phyloP scores from a whole-genome alignment of 2,888 invertebrate species.

The Erpobdella octoculata region DNA sequence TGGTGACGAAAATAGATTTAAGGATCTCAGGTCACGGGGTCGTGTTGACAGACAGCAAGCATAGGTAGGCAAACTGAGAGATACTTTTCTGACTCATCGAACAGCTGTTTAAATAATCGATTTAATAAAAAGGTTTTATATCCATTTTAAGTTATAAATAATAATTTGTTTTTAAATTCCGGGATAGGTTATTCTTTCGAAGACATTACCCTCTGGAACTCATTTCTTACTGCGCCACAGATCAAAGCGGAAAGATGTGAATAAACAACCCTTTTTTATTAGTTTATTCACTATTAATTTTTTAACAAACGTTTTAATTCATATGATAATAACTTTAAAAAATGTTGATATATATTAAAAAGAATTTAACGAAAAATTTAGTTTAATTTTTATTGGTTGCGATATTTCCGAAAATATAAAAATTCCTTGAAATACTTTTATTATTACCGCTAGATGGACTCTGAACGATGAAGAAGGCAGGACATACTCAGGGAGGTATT shows the following conservation, averaged over 20 bases:
- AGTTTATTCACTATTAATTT: neutral
- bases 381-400: too few species aligned
- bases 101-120: neutral
- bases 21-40: conserved; percentile 16
- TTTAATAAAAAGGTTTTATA: neutral
- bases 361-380: too few species aligned
- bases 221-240: conserved; percentile 20
- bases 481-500: conserved; percentile 7
- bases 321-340: neutral
- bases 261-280: neutral
- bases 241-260: conserved; percentile 6
- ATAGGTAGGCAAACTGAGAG: neutral
- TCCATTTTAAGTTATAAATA: neutral
- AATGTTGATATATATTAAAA: too few species aligned
- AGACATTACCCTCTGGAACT: conserved; percentile 27
- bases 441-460: neutral
- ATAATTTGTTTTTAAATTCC: neutral
- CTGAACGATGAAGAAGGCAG: neutral
- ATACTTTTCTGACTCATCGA: neutral
- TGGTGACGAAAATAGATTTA: conserved; percentile 14
- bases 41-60: conserved; percentile 28
- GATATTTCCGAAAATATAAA: too few species aligned
- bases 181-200: conserved; percentile 26
- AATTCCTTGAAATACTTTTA: neutral
- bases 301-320: neutral